A percentile compares a stretch with the other conserved stretches of the same genome.
Evolutionary conservation across 1,140 invertebrate genomes (phyloP).

Genomic region (Glomeris maerens): DNA sequence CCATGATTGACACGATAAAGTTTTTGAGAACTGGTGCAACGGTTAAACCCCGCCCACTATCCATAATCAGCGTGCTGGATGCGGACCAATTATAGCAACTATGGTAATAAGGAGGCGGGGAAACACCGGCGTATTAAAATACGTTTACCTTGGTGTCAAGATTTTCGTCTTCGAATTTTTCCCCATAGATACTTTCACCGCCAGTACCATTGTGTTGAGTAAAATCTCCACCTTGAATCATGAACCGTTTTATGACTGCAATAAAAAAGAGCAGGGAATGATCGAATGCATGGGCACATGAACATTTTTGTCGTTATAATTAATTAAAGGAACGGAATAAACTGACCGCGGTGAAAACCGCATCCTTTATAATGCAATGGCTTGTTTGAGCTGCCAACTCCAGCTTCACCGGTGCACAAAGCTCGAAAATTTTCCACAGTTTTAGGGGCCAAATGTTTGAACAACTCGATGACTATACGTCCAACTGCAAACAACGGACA

Average conservation of each 20-base stretch:
- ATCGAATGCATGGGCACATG: background rate
- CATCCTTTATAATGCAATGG: slow-evolving; percentile 25
- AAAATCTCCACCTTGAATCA: slow-evolving; percentile 74
- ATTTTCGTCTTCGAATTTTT: slow-evolving; percentile 78
- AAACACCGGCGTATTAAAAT: too few species aligned
- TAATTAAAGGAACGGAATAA: background rate
- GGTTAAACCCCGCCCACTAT: too few species aligned
- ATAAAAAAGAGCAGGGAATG: slow-evolving; percentile 21
- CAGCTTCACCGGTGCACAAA: slow-evolving; percentile 74
- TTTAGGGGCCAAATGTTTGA: slow-evolving; percentile 67
- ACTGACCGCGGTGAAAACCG: slow-evolving; percentile 54
- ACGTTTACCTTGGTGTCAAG: slow-evolving; percentile 47
- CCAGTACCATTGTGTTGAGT: slow-evolving; percentile 64
- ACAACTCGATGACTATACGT: slow-evolving; percentile 64
- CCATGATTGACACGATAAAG: too few species aligned
- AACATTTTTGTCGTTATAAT: background rate
- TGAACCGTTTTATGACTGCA: slow-evolving; percentile 47
- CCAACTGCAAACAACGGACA: slow-evolving; percentile 34
- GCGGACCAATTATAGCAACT: too few species aligned
- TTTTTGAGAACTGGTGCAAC: too few species aligned
- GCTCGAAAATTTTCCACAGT: slow-evolving; percentile 85
- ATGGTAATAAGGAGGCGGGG: too few species aligned
- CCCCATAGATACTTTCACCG: slow-evolving; percentile 87
- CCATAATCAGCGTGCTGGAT: too few species aligned
- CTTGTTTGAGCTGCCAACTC: slow-evolving; percentile 54